Conservation (phyloP, 1,140 invertebrate genomes). For the Drosophila hydei region DNA sequence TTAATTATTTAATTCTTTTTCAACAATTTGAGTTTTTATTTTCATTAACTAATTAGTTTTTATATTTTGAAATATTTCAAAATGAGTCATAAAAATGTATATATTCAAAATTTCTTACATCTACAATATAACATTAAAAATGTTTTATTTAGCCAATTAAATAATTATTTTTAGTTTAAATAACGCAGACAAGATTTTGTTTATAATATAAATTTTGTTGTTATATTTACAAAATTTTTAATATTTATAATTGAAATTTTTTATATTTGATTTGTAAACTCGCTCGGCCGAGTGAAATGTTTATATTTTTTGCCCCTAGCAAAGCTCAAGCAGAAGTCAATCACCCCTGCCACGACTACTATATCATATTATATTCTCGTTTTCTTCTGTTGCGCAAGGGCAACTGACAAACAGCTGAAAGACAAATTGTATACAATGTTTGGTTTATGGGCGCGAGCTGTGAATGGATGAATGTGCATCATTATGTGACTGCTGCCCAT, state of each 20-base stretch:
- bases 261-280: conserved; percentile 8
- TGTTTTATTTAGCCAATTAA: no score
- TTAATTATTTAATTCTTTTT: no score
- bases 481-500: conserved; percentile 43
- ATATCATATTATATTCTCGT: conserved; percentile 1
- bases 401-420: conserved; percentile 37
- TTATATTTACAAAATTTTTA: no score
- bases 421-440: conserved; percentile 52
- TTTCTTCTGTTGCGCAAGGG: conserved; percentile 13
- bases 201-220: no score
- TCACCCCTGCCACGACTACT: conserved; percentile 20
- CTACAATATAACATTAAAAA: no score
- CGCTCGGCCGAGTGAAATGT: conserved; percentile 40
- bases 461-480: conserved; percentile 61
- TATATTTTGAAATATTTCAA: no score
- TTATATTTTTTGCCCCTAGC: conserved; percentile 42
- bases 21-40: no score
- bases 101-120: no score
- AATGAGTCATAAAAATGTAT: no score
- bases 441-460: conserved; percentile 43
- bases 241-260: conserved; percentile 11
- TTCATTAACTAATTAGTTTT: no score
- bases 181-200: background rate
- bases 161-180: background rate
- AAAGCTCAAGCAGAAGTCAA: conserved; percentile 50